Evolutionary conservation across 2,888 invertebrate species (phyloP), one percentile per base, ranked within the genome.

Genomic region (Allolobophora icterica): DNA sequence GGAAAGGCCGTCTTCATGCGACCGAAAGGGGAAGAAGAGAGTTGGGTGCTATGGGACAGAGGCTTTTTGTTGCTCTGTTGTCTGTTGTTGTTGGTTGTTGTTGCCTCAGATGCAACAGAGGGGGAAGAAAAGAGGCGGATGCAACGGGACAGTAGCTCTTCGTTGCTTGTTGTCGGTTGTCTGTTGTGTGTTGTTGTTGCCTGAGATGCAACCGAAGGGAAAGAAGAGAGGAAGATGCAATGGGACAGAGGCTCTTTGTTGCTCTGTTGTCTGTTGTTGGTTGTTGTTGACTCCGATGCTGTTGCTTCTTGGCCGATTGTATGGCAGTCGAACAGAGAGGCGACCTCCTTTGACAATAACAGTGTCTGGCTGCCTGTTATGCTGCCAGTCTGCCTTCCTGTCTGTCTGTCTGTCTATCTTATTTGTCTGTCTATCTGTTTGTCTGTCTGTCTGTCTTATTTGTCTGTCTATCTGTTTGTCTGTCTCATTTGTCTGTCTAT

Each of bases 1-100:
- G 97, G 97, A 93, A 97, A 97, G 84, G 96, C 97, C 93, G 97
- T 97, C 34, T 95, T 84, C 34, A 71, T 90, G 90, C 13, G 13
- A 33, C 24, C 34, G 17, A n/a, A 33, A 17, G 33, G 90, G 38
- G 33, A 13, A 13, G 34, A 1, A 30, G 35, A 35, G 84, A 89
- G 40, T 30, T 89, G 34, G 38, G 19, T 0, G 40, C 38, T 5
- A 30, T 15, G 40, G 89, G 89, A 40, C 89, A 35, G 33, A 38
- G 35, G 21, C 2, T 45, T 34, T 34, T 58, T 6, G 90, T 34
- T 45, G 52, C n/a, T 34, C 58, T 40, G 45, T 45, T 52, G 52
- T 52, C 21, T 52, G 24, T 52, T 52, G 52, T 8, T 24, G 52
- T 52, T 52, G 52, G 1, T 11, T 2, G 21, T 52, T 52, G 21